A percentile compares a stretch with the other conserved stretches of the same genome.
Conservation (phyloP, 2,113 vertebrate species). For the Sminthopsis crassicaudata region DNA sequence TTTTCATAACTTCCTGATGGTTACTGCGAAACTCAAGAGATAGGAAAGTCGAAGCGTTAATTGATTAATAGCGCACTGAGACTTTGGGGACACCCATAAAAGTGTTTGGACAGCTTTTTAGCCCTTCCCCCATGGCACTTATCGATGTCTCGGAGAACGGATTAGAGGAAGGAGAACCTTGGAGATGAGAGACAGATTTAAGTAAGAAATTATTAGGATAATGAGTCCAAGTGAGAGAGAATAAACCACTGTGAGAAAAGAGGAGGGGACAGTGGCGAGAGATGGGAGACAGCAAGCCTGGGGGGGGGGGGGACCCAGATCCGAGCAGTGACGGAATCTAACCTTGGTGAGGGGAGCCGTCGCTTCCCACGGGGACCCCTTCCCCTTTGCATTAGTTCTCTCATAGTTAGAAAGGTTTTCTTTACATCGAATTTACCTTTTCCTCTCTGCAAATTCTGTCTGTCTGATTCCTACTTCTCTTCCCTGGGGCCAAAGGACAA, state of each 20-base stretch:
- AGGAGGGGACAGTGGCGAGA: not conserved
- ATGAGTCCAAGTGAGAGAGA: not conserved
- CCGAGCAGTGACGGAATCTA: not conserved
- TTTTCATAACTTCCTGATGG: not conserved
- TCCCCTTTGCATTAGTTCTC: not conserved
- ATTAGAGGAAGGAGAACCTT: not conserved
- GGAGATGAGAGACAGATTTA: not conserved
- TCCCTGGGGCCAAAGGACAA: not conserved
- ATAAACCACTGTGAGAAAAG: not conserved
- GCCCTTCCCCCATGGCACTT: not conserved
- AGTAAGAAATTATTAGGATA: not conserved
- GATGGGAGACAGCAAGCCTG: not conserved
- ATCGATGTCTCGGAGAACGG: not conserved
- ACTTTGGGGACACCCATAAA: not conserved
- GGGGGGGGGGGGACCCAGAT: not conserved
- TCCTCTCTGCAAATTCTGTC: not conserved
- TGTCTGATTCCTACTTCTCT: not conserved
- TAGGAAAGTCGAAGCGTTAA: not conserved
- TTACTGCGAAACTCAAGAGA: not conserved
- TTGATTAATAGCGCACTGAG: not conserved
- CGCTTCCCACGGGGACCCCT: not conserved
- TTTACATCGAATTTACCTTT: not conserved
- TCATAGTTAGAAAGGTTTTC: not conserved
- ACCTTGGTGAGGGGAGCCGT: not conserved
- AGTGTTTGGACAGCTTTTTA: not conserved